Percentiles rank a stretch among this genome's conserved stretches.
These are phyloP conservation scores for Sturnus vulgaris DNA, from an alignment of 2,113 vertebrate species.

Conservation along the genomic window DNA sequence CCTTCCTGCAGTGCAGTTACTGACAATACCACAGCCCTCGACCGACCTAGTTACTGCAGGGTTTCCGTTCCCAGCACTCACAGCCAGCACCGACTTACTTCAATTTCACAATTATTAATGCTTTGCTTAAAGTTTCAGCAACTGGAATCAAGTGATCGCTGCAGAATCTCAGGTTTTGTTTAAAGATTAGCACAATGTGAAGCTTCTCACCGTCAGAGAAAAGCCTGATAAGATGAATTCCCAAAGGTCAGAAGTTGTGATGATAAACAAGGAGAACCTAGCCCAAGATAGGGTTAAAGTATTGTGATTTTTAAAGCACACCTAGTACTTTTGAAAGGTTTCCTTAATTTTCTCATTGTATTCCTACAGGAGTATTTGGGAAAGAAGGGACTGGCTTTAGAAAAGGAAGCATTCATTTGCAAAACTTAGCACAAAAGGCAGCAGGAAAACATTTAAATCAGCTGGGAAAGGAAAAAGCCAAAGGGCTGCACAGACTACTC, in stretches of 20 bases:
- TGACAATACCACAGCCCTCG: neutral
- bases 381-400: neutral
- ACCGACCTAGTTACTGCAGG: neutral
- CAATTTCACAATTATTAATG: neutral
- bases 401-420: neutral
- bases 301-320: neutral
- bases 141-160: neutral
- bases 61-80: slow-evolving; percentile 19
- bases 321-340: neutral
- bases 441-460: neutral
- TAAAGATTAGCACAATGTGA: neutral
- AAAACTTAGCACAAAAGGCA: neutral
- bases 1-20: neutral
- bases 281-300: neutral
- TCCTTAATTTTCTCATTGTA: neutral
- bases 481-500: neutral
- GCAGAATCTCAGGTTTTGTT: slow-evolving; percentile 1
- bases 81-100: neutral
- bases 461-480: neutral
- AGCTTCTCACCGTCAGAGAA: neutral
- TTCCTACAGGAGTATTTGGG: neutral
- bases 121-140: neutral
- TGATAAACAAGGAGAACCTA: neutral
- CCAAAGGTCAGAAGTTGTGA: neutral
- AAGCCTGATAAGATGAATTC: slow-evolving; percentile 7